Base-by-base conservation (phyloP, 1,140 invertebrate species). In the Diplogasteroides magnus region DNA sequence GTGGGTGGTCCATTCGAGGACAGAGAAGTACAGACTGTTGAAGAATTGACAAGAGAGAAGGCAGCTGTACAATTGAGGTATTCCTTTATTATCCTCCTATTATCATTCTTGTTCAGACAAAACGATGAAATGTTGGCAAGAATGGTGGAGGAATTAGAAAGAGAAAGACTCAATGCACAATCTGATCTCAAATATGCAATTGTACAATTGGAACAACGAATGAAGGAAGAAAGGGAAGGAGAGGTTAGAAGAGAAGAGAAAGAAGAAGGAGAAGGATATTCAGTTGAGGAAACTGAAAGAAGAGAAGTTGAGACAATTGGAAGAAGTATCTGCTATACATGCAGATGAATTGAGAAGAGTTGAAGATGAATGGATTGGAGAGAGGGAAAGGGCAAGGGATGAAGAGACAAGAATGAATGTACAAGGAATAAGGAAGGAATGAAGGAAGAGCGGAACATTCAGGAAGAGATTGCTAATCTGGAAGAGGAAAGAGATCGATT, bases 181-280 rank as follows among this genome's bases (percentile, higher is more conserved):
- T 64, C 48, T 66, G 69, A 71, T 60, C 57, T 71, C 14, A 71
- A 71, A n/a, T 71, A 64, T 61, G 55, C 69, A 29, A 55, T 71
- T 64, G 55, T 62, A 13, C 63, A 65, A n/a, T 60, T 71, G 63
- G 69, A 71, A 32, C 69, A 71, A 58, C 55, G 69, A 59, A 65
- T 71, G 69, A 71, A 71, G 57, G 69, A 71, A 27, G 69, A 71
- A 31, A 25, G 59, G 6, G 37, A 48, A 11, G 19, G 37, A 11
- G 37, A 48, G 37, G 37, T 48, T 11, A 11, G 37, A 19, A 48
- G 37, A 48, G 37, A 6, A 48, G 6, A 19, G 6, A 19, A 48
- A 48, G 19, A 48, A 11, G 37, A 48, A 19, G 19, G 37, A 48
- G 37, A 11, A 6, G 19, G 37, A 48, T 48, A 6, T 48, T 6